Evolutionary conservation across 2,888 invertebrate genomes (phyloP), one percentile per base, ranked within the genome.

Genomic region (Orchesella flavescens): DNA sequence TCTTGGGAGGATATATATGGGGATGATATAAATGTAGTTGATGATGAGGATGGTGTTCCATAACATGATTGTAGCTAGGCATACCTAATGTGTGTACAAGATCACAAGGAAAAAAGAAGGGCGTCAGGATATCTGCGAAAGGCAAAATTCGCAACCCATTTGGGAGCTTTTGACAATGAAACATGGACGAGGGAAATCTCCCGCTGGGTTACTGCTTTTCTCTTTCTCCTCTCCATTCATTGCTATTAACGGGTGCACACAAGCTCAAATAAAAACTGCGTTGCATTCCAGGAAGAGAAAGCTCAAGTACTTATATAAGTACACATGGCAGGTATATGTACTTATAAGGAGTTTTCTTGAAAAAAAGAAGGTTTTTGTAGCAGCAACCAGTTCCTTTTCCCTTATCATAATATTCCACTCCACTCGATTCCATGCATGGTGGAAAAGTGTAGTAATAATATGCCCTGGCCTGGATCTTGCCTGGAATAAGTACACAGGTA

Each of bases 151-250:
- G 68, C 44, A 68, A 76, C 57, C 76, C 68, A 76, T 69, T 69
- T 78, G 59, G 68, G 76, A 76, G 21, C 61, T 57, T 68, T 78
- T 80, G 84, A 75, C 75, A 80, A 77, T 84, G 80, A 84, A 84
- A 80, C 75, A 84, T 80, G 71, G 79, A 53, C 23, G 12, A 46
- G 43, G 46, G 77, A 68, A 49, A 68, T 69, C 46, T 78, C 78
- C 78, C 61, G 57, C 71, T 69, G 69, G 44, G 71, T 61, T 23
- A 21, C 21, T 69, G 49, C 69, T 1, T 44, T 46, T 69, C 7
- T n/a, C 44, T 24, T 66, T 10, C 46, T 44, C 15, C 21, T 66
- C 19, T 46, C 43, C n/a, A 34, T 34, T 34, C n/a, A 17, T 5
- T 53, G 15, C 17, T 53, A n/a, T 53, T 53, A n/a, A 17, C 17